phyloP scores from a whole-genome alignment of 2,113 vertebrate genomes.

The Eulacestoma nigropectus region DNA sequence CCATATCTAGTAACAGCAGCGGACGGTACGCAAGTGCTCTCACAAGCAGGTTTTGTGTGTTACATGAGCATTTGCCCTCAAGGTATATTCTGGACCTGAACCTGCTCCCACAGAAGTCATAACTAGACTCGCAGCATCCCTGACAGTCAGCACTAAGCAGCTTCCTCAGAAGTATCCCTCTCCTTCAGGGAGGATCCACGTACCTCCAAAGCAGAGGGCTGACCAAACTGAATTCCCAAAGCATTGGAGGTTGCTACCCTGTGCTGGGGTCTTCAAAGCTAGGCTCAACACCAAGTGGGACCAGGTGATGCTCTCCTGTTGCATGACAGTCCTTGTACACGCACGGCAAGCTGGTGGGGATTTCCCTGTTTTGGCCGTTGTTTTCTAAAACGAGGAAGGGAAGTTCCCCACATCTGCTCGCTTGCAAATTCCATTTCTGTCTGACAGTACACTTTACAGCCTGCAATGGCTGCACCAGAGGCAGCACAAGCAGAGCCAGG shows the following conservation, averaged over 20 bases:
- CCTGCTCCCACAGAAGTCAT: background rate
- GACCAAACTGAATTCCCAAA: background rate
- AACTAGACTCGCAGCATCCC: background rate
- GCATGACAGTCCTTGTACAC: accelerated
- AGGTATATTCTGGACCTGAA: background rate
- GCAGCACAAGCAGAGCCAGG: background rate
- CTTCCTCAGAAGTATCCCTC: background rate
- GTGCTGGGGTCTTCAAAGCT: background rate
- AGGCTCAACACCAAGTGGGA: background rate
- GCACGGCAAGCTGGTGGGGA: accelerated
- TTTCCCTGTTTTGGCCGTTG: background rate
- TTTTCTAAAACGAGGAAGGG: background rate
- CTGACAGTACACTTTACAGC: background rate
- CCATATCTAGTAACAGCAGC: accelerated
- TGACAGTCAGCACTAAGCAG: background rate
- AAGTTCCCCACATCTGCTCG: background rate
- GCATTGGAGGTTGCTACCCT: background rate
- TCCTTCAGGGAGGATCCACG: accelerated
- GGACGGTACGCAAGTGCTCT: accelerated
- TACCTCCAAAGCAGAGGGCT: background rate
- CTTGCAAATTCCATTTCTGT: background rate
- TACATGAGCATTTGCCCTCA: background rate
- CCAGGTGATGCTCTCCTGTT: background rate
- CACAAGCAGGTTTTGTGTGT: background rate
- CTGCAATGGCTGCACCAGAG: background rate